A percentile compares a stretch with the other conserved stretches of the same genome.
Conservation (phyloP, 1,140 invertebrate species). For the Drosophila bipectinata region DNA sequence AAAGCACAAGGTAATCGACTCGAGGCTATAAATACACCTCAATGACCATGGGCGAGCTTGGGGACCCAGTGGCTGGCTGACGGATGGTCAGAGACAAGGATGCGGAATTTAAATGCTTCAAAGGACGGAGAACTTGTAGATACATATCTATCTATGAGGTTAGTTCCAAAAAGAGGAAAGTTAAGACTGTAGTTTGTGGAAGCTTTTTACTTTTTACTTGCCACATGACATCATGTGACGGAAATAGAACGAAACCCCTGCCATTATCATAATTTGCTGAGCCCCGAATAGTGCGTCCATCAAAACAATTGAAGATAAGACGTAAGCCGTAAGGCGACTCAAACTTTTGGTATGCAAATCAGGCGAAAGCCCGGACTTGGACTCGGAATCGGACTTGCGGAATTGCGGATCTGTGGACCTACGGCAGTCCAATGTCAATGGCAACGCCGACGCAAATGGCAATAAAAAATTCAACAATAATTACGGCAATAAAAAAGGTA, state of each 20-base stretch:
- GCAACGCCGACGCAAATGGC: conserved; percentile 55
- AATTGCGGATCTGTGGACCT: neutral
- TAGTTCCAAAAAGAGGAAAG: neutral
- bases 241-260: conserved; percentile 28
- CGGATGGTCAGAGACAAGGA: conserved; percentile 13
- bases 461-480: conserved; percentile 80
- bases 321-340: conserved; percentile 12
- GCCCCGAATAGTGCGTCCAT: conserved; percentile 63
- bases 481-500: conserved; percentile 73
- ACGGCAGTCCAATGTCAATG: conserved; percentile 70
- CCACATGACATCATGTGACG: conserved; percentile 30
- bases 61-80: conserved; percentile 18
- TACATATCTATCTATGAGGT: neutral
- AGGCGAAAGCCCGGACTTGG: conserved; percentile 15
- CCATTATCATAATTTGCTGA: conserved; percentile 60
- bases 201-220: neutral
- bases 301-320: conserved; percentile 66
- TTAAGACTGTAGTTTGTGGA: neutral
- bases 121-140: neutral
- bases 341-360: conserved; percentile 36
- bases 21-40: conserved; percentile 59
- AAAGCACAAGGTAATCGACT: conserved; percentile 12
- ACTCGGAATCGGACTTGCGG: neutral
- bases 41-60: conserved; percentile 41
- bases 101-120: conserved; percentile 5